Percentiles rank a stretch among this genome's conserved stretches.
These are phyloP conservation scores for Neosilurus mollespiculum DNA, from an alignment of 2,797 vertebrate genomes.

Conservation along the genomic window DNA sequence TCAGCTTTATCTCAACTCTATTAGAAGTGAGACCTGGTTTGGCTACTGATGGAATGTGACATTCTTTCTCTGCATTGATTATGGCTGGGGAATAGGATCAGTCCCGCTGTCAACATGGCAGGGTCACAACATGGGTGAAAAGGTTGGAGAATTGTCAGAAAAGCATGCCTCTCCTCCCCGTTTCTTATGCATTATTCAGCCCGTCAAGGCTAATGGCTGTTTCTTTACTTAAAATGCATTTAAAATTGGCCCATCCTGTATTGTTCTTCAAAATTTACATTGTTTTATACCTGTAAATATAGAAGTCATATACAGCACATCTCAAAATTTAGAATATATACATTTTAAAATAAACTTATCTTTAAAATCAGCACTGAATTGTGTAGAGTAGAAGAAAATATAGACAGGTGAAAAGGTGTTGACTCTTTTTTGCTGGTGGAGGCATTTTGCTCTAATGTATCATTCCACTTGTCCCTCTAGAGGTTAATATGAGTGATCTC, in stretches of 20 bases:
- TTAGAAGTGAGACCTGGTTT: background rate
- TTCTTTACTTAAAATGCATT: constrained; percentile 54
- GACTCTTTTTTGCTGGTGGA: no score
- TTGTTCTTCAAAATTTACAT: constrained; percentile 59
- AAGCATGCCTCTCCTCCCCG: constrained; percentile 40
- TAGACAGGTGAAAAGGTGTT: no score
- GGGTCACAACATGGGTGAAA: constrained; percentile 29
- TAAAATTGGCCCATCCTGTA: constrained; percentile 47
- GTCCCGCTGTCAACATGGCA: constrained; percentile 6
- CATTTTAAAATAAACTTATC: background rate
- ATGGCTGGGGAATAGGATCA: background rate
- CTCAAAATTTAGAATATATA: no score
- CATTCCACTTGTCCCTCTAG: no score
- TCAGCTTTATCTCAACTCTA: constrained; percentile 21
- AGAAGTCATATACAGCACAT: background rate
- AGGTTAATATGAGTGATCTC: no score
- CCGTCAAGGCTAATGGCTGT: constrained; percentile 56
- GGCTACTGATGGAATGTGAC: constrained; percentile 18
- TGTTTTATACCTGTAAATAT: constrained; percentile 55
- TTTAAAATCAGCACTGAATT: background rate
- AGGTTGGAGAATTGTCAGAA: constrained; percentile 45
- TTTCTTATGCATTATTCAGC: constrained; percentile 66
- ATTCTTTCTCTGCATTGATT: constrained; percentile 26
- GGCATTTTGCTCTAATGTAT: no score
- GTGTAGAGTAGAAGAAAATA: no score